Evolutionary conservation across 2,888 invertebrate genomes (phyloP), one percentile per base, ranked within the genome.

Genomic region (Leptopilina syphax): DNA sequence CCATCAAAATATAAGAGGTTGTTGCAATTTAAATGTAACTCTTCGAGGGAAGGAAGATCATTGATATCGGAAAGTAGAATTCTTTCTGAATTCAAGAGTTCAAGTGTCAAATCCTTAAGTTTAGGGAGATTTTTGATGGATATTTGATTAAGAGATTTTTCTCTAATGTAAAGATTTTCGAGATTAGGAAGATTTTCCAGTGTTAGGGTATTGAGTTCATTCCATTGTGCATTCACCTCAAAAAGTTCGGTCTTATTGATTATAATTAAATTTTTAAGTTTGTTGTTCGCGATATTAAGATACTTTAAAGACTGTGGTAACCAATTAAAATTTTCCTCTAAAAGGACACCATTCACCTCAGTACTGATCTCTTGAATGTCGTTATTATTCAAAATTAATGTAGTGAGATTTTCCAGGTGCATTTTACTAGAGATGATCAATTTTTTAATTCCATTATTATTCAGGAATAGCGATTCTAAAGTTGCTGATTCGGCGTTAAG

Each of bases 161-260:
- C 24, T 8, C 24, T 63, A 2, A 63, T 9, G 8, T 24, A 3
- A 2, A 63, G 63, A 5, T 7, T 6, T 24, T 24, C 6, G 24
- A 63, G 63, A 24, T 18, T 63, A 24, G 63, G 63, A 63, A 63
- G 63, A 24, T 63, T 63, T 63, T 63, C 63, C 63, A 63, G 24
- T 24, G 1, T 63, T 8, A 63, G 18, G 1, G 63, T 24, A 8
- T 24, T 0, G 24, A 63, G 24, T 24, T 63, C 24, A 24, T 63
- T 63, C 34, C 34, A 34, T 34, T 34, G 34, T 5, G 63, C 63
- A 1, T 63, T 8, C 18, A 63, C 8, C n/a, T 63, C 24, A 6
- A 24, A 1, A 24, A 63, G 63, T 3, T 63, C 8, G 7, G 24
- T 18, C 3, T 24, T 63, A 8, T 63, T 63, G 18, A 24, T 63